These are phyloP conservation scores for Gymnobelideus leadbeateri DNA, from an alignment of 2,113 vertebrate species.

Conservation along the genomic window DNA sequence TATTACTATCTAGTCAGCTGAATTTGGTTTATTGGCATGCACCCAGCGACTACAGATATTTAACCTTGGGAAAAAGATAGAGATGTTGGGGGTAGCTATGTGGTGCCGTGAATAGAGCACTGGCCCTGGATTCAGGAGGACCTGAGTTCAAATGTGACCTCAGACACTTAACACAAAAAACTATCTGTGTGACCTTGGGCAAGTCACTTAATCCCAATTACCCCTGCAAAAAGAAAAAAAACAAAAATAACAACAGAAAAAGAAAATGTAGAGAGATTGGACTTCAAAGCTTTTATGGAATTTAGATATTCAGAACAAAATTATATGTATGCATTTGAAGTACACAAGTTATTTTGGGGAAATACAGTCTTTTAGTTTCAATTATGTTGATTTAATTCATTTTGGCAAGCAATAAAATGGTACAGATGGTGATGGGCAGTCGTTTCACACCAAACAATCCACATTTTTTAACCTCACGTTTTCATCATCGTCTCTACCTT, in stretches of 20 bases:
- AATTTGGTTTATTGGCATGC: slow-evolving; percentile 10
- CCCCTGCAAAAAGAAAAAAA: too few species aligned
- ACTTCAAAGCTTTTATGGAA: neutral
- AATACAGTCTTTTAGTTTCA: neutral
- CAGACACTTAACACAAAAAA: too few species aligned
- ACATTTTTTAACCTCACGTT: neutral
- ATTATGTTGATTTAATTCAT: neutral
- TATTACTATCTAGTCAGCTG: neutral
- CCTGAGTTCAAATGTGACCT: too few species aligned
- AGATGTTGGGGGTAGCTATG: neutral
- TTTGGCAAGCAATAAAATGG: neutral
- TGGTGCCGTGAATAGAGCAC: too few species aligned
- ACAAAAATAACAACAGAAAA: too few species aligned
- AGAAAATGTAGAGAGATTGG: neutral
- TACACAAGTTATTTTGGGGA: neutral
- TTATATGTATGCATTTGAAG: neutral
- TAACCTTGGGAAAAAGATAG: neutral
- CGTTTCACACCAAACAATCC: neutral
- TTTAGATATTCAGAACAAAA: neutral
- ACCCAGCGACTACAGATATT: neutral
- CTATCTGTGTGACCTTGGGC: too few species aligned
- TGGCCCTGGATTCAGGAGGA: too few species aligned
- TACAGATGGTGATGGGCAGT: neutral
- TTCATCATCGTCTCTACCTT: neutral
- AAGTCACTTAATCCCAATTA: too few species aligned